Evolutionary conservation across 2,113 vertebrate genomes (phyloP).

Genomic region (Scophthalmus maximus): DNA sequence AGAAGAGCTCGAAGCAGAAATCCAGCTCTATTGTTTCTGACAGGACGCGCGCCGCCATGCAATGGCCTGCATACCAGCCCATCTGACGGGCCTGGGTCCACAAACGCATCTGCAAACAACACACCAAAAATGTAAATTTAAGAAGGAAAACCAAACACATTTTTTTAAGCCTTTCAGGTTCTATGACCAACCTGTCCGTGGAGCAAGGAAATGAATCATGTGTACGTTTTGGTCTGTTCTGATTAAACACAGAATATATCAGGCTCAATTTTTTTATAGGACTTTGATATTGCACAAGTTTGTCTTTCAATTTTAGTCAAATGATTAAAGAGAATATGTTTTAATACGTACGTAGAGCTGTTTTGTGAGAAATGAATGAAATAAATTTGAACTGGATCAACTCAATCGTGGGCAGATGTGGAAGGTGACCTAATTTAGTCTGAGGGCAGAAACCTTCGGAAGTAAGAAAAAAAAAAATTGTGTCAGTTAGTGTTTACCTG

Average conservation of each 20-base stretch:
- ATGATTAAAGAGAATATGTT: too few species aligned
- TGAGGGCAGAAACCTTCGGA: background rate
- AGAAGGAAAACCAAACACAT: too few species aligned
- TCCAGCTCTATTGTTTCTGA: conserved; percentile 88
- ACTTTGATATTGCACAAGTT: too few species aligned
- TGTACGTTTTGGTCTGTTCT: too few species aligned
- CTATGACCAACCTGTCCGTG: too few species aligned
- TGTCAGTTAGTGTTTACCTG: conserved; percentile 83
- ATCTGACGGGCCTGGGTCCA: conserved; percentile 99
- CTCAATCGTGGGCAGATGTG: too few species aligned
- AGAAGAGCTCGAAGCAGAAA: conserved; percentile 98
- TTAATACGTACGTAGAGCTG: too few species aligned
- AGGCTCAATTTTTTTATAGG: background rate
- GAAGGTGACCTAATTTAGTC: background rate
- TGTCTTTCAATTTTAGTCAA: too few species aligned
- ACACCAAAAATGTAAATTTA: too few species aligned
- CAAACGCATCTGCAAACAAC: conserved; percentile 89
- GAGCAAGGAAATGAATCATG: background rate
- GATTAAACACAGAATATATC: background rate
- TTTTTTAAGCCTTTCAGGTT: too few species aligned
- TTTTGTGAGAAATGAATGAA: too few species aligned
- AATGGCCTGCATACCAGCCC: conserved; percentile 94
- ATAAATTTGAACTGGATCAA: too few species aligned
- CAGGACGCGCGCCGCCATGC: conserved; percentile 85
- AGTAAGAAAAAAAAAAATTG: background rate